Evolutionary conservation across 2,888 invertebrate genomes (phyloP), one percentile per base, ranked within the genome.

Genomic region (Lycophotia porphyrea): DNA sequence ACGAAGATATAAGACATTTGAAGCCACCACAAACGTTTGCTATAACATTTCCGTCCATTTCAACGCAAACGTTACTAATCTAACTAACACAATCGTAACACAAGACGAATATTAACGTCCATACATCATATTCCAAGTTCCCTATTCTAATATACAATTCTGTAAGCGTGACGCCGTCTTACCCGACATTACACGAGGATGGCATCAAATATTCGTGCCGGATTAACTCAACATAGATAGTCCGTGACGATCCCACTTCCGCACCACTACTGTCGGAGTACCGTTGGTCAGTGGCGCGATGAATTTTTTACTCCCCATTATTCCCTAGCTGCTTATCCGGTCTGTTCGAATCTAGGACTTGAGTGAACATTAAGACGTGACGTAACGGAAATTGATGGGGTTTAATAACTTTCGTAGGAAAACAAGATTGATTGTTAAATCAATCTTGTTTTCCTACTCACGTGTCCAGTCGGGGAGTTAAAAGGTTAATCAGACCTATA

Each of bases 281-380:
- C 87, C 88, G 87, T 88, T 88, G 84, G 81, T 74, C 77, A 82
- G 71, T 73, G 81, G 71, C 87, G 91, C 88, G 78, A 84, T 95
- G 95, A 95, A 95, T 95, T 94, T 94, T 95, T 95, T 94, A 95
- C 95, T 88, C 88, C 88, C 91, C 87, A 94, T 96, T 95, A 95
- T 93, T 92, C 90, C 93, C 93, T 87, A 92, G 85, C 85, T 91
- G 89, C 88, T 92, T 90, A 92, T 94, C 92, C 94, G 94, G 92
- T 92, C 92, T 90, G 90, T 89, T 93, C 91, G 88, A 90, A 89
- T 92, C 89, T 89, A 91, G 90, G 88, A 84, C 80, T 76, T 76
- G 69, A 90, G 88, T 90, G 90, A 90, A 86, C 84, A 82, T 74
- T 81, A 74, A 80, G 78, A 87, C 80, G 75, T 88, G 81, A 81